Evolutionary conservation across 2,113 vertebrate species (phyloP), one percentile per base, ranked within the genome.

Genomic region (Tursiops truncatus): DNA sequence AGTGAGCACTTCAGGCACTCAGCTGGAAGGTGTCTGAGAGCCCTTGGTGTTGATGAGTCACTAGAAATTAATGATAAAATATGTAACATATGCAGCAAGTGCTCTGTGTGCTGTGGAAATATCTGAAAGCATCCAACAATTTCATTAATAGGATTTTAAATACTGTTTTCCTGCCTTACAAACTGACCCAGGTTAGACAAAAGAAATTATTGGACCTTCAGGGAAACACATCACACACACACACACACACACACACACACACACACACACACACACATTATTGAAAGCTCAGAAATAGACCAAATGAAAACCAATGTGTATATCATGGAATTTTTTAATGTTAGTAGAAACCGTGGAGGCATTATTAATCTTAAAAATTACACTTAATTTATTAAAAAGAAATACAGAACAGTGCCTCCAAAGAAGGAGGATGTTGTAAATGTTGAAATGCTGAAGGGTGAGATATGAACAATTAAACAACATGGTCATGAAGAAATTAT

Each of bases 81-180:
- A n/a, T 20, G 36, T 58, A 38, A 89, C 25, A 23, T 26, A 84
- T 65, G 81, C 58, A 36, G 68, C n/a, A 5, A 31, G 67, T 8
- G 41, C 60, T 70, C 15, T 12, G 8, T 0, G 3, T 33, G 21
- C n/a, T 10, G 38, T 73, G 15, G 25, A 67, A 56, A n/a, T 15
- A 33, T 17, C 62, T 5, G 23, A 85, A 58, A 76, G 21, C 81
- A 33, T 5, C 41, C n/a, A 50, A n/a, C 85, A 56, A 1, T 53
- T 56, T 83, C 74, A 79, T 62, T 36, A 85, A 92, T 17, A 60
- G 41, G 44, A 79, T 89, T 87, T 95, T 67, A 86, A 79, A 89
- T 62, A 74, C 10, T 31, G 36, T 65, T 70, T 60, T 50, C 67
- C 41, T 36, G 73, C 20, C 60, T 79, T 53, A 84, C 58, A 63